A percentile compares a stretch with the other conserved stretches of the same genome.
phyloP scores from a whole-genome alignment of 1,140 invertebrate genomes.

The Venustaconcha ellipsiformis region DNA sequence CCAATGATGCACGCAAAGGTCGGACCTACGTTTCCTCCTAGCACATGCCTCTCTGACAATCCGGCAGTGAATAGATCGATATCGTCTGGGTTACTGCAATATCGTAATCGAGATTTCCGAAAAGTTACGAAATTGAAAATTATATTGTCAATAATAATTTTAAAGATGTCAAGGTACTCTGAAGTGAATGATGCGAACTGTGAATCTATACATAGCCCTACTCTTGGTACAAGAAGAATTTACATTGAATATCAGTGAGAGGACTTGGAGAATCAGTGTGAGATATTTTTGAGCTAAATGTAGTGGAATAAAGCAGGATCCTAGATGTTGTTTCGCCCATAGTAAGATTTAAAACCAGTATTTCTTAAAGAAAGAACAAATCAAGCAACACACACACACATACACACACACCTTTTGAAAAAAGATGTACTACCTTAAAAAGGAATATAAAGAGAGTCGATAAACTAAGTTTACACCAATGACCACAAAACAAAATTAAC shows the following conservation, averaged over 20 bases:
- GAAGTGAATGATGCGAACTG: slow-evolving; percentile 72
- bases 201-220: slow-evolving; percentile 75
- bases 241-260: not conserved
- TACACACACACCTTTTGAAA: not conserved
- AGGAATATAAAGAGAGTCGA: not conserved
- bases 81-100: slow-evolving; percentile 12
- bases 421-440: not conserved
- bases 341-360: too few relatives aligned
- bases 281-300: not conserved
- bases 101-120: not conserved
- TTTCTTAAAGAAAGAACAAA: too few relatives aligned
- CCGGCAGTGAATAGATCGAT: slow-evolving; percentile 44
- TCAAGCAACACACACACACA: not conserved
- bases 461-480: not conserved
- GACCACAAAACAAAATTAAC: not conserved
- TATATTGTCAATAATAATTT: not conserved
- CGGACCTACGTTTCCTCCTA: slow-evolving; percentile 90
- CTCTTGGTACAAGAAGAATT: not conserved
- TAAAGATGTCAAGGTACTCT: too few relatives aligned
- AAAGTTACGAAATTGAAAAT: not conserved
- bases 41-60: slow-evolving; percentile 87
- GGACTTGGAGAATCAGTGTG: not conserved
- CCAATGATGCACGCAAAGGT: slow-evolving; percentile 97
- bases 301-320: too few relatives aligned
- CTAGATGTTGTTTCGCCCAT: not conserved